Evolutionary conservation across 2,113 vertebrate species (phyloP).

Genomic region (rabbit (Oryctolagus cuniculus)): mOryCun1.1 NC_091450.1:23145001-23145500

Average conservation of each 20-base stretch:
- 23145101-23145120: background rate
- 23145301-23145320: background rate
- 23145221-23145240: background rate
- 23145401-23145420: background rate
- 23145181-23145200: background rate
- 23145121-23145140: background rate
- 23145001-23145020: background rate
- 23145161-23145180: constrained; percentile 11
- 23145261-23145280: background rate
- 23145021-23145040: background rate
- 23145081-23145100: background rate
- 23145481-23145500: background rate
- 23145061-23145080: background rate
- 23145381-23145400: background rate
- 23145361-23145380: background rate
- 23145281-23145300: background rate
- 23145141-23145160: background rate
- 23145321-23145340: too few relatives aligned
- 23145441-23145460: background rate
- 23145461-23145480: background rate
- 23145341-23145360: background rate
- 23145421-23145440: background rate
- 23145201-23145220: background rate
- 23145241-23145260: background rate
- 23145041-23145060: background rate